Evolutionary conservation across 2,888 invertebrate species (phyloP).

Genomic region (Cephus sareptanus): DNA sequence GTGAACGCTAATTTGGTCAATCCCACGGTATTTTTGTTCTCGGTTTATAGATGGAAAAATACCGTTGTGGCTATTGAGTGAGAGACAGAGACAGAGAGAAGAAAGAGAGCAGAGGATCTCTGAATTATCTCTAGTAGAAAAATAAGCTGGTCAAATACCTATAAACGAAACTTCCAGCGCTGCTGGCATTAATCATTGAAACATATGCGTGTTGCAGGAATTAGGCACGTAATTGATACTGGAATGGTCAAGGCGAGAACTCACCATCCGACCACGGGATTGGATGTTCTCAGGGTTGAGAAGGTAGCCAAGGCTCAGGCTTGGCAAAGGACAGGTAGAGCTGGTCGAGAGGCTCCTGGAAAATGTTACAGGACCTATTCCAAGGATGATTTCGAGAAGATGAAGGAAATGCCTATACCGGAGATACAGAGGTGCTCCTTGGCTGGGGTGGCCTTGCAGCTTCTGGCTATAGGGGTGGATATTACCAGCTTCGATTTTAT

Average conservation of each 20-base stretch:
- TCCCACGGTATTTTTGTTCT: too few relatives aligned
- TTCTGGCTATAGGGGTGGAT: slow-evolving; percentile 86
- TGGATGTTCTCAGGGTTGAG: slow-evolving; percentile 85
- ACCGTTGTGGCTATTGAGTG: background rate
- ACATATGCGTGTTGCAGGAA: slow-evolving; percentile 67
- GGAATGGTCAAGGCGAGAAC: slow-evolving; percentile 91
- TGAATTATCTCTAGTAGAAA: background rate
- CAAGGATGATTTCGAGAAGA: slow-evolving; percentile 77
- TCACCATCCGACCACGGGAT: slow-evolving; percentile 83
- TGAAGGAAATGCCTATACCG: slow-evolving; percentile 81
- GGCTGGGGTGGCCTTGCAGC: slow-evolving; percentile 80
- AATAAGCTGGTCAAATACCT: background rate
- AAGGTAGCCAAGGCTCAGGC: slow-evolving; percentile 92
- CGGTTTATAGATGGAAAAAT: background rate
- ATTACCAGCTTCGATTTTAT: slow-evolving; percentile 89
- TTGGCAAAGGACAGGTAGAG: slow-evolving; percentile 92
- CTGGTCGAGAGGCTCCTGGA: slow-evolving; percentile 88
- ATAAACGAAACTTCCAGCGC: background rate
- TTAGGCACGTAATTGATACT: slow-evolving; percentile 91
- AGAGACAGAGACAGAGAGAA: background rate
- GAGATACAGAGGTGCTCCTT: slow-evolving; percentile 84
- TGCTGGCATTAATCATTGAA: background rate
- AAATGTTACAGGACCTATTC: slow-evolving; percentile 90
- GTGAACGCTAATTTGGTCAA: too few relatives aligned
- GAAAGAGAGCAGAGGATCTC: background rate